phyloP scores from a whole-genome alignment of 2,888 invertebrate genomes.

The Dascillus cervinus region DNA sequence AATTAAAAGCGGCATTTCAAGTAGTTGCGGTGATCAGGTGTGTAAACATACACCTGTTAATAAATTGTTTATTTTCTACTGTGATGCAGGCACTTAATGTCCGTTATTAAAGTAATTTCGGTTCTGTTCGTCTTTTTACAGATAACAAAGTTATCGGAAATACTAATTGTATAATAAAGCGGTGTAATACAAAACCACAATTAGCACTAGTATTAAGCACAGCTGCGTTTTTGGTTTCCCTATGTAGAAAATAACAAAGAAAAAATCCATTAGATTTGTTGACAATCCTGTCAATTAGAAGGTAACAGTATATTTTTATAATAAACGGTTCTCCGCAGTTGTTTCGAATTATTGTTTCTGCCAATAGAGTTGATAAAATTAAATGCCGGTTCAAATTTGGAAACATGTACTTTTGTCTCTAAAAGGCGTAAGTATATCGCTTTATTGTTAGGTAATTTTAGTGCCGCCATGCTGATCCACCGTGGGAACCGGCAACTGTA shows the following conservation, averaged over 20 bases:
- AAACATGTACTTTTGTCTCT: too few relatives aligned
- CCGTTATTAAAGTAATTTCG: background rate
- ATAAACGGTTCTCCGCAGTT: slow-evolving; percentile 3
- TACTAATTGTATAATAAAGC: too few relatives aligned
- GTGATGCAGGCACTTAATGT: too few relatives aligned
- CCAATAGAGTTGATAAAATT: too few relatives aligned
- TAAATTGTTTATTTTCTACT: too few relatives aligned
- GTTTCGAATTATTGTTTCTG: too few relatives aligned
- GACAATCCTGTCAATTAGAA: slow-evolving; percentile 13
- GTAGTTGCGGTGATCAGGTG: slow-evolving; percentile 7
- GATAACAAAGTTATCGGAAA: background rate
- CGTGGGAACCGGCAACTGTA: slow-evolving; percentile 20
- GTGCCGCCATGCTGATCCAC: slow-evolving; percentile 10
- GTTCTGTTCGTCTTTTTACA: background rate
- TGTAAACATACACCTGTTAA: slow-evolving; percentile 11
- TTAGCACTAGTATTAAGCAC: background rate
- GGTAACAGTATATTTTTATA: slow-evolving; percentile 18
- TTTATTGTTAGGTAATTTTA: too few relatives aligned
- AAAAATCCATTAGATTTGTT: slow-evolving; percentile 16
- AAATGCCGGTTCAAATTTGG: too few relatives aligned
- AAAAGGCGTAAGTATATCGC: too few relatives aligned
- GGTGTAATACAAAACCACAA: too few relatives aligned
- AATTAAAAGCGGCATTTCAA: background rate
- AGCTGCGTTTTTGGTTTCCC: too few relatives aligned
- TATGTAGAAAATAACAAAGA: too few relatives aligned